Base-by-base conservation (phyloP, 2,888 invertebrate species). In the Drepana falcataria region DNA sequence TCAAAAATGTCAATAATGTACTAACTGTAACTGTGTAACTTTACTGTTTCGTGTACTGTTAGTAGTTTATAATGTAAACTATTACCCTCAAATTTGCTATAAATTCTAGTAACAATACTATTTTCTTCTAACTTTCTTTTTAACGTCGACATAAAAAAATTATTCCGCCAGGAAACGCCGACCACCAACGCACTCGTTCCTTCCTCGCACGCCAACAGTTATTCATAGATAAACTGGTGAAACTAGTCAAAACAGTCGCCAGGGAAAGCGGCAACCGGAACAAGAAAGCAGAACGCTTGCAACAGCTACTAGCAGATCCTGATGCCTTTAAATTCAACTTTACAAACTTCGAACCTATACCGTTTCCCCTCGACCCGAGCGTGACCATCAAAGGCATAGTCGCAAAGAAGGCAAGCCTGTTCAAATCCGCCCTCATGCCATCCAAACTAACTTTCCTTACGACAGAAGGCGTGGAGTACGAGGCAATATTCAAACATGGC, bases 361-460 rank as follows among this genome's bases (percentile, higher is more conserved):
- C 98, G 0, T 95, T 99, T 73, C 99, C 99, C 0, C 83, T 99
- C 7, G 99, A 99, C 90, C 99, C 99, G 0, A 95, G 94, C 66
- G 94, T 98, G 35, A 94, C 93, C 54, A 96, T 99, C 58, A 95
- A 95, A 76, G 97, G 97, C 53, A 97, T 99, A 48, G 92, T 97
- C 53, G 94, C 98, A 0, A 95, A 96, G 69, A 96, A 97, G 70
- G 98, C 98, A 0, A 95, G 95, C 49, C 92, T 99, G 0, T 99
- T 99, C 87, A 99, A 99, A 83, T 99, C 98, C 41, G 97, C 98
- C 0, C 90, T 98, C 55, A 99, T 98, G 97, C 99, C 99, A 2
- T 96, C 97, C 9, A 93, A 93, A 77, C 89, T 99, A 51, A 96
- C 97, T 0, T 99, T 99, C 81, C 88, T 95, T 9, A 97, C 97